A percentile compares a stretch with the other conserved stretches of the same genome.
These are phyloP conservation scores for Nephrotoma flavescens DNA, from an alignment of 2,888 invertebrate species.

Conservation along the genomic window DNA sequence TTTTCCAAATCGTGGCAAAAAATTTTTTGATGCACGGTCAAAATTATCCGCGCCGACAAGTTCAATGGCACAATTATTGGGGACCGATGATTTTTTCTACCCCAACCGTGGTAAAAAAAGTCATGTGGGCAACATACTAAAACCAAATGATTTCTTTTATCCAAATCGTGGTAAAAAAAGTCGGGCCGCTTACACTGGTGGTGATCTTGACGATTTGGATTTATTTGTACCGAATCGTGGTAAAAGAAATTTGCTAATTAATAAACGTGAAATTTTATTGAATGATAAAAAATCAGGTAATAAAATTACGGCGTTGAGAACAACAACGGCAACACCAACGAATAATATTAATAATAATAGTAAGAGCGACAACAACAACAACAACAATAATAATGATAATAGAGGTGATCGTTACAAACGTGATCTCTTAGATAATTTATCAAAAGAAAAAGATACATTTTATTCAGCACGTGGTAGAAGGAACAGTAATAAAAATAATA, in stretches of 20 bases:
- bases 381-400: background rate
- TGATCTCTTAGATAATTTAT: conserved; percentile 9
- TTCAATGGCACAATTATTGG: background rate
- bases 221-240: conserved; percentile 1
- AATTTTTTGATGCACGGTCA: conserved; percentile 9
- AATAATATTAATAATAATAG: background rate
- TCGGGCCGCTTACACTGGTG: background rate
- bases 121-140: background rate
- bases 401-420: conserved; percentile 2
- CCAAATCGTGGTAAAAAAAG: conserved; percentile 4
- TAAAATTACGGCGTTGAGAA: background rate
- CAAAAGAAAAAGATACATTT: conserved; percentile 9
- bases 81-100: background rate
- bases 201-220: background rate
- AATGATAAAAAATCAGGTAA: background rate
- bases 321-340: background rate
- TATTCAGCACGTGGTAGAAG: conserved; percentile 9
- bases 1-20: conserved; percentile 29
- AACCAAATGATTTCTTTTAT: background rate
- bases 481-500: background rate
- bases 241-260: background rate
- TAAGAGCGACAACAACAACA: background rate
- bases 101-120: background rate
- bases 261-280: background rate
- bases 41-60: background rate